A percentile compares a stretch with the other conserved stretches of the same genome.
These are phyloP conservation scores for Pollicipes pollicipes DNA, from an alignment of 1,140 invertebrate species.

Conservation along the genomic window DNA sequence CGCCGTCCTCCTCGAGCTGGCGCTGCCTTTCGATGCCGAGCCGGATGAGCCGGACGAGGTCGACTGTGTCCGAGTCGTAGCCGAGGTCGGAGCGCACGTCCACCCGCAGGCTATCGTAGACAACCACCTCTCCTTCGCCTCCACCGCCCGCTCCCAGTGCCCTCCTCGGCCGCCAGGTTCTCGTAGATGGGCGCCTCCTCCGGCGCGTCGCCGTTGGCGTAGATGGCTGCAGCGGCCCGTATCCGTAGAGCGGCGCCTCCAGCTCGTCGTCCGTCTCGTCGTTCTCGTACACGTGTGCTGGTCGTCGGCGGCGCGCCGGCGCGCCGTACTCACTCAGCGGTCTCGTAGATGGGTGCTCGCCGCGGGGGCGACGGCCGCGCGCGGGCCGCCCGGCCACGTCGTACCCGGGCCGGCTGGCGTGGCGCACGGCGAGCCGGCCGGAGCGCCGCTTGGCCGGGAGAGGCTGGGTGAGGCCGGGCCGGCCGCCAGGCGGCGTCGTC, in stretches of 20 bases:
- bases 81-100: background rate
- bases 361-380: no score
- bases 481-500: no score
- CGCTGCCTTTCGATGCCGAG: background rate
- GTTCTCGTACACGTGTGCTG: background rate
- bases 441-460: conserved; percentile 1
- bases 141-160: background rate
- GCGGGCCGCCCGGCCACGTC: background rate
- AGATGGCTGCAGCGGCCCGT: background rate
- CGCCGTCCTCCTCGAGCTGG: no score
- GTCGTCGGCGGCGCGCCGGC: background rate
- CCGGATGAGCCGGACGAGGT: background rate
- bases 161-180: background rate
- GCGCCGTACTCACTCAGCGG: background rate
- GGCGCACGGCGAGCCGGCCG: no score
- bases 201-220: no score
- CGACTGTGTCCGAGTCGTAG: background rate
- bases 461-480: background rate
- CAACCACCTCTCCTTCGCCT: background rate
- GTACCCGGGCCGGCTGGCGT: background rate
- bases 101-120: background rate
- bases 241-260: background rate
- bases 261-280: background rate
- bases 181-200: background rate
- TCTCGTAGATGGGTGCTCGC: background rate